Evolutionary conservation across 2,888 invertebrate species (phyloP).

Genomic region (Diogma glabrata): DNA sequence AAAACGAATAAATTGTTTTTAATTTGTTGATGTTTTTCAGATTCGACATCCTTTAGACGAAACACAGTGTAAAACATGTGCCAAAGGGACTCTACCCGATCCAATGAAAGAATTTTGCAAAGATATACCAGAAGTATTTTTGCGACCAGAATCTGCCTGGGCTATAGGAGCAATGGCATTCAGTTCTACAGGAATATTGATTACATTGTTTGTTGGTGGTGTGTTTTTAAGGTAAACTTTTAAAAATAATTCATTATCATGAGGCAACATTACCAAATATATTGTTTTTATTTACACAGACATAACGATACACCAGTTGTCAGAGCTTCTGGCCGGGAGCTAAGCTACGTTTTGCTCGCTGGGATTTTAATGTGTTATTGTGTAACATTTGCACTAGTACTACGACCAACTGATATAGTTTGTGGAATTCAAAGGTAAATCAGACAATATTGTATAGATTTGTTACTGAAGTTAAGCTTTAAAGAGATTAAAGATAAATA

Average conservation of each 20-base stretch:
- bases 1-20: too few species aligned
- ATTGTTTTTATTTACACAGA: constrained; percentile 24
- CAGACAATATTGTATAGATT: too few species aligned
- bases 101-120: constrained; percentile 58
- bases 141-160: constrained; percentile 74
- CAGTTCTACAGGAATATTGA: constrained; percentile 71
- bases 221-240: constrained; percentile 54
- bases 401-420: constrained; percentile 75
- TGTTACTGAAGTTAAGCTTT: too few species aligned
- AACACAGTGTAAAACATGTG: constrained; percentile 74
- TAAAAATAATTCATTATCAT: neutral
- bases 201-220: constrained; percentile 65
- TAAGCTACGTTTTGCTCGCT: constrained; percentile 80
- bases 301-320: constrained; percentile 94
- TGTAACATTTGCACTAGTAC: constrained; percentile 83
- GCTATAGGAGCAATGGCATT: constrained; percentile 89
- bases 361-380: constrained; percentile 86
- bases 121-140: constrained; percentile 70
- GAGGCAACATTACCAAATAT: neutral
- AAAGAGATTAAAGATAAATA: too few species aligned
- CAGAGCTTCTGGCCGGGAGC: constrained; percentile 84
- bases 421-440: constrained; percentile 78
- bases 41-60: constrained; percentile 69
- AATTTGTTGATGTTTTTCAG: constrained; percentile 44
- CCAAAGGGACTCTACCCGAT: constrained; percentile 73